A percentile compares a stretch with the other conserved stretches of the same genome.
These are phyloP conservation scores for Eumaeus atala DNA, from an alignment of 1,140 invertebrate species.

Conservation along the genomic window DNA sequence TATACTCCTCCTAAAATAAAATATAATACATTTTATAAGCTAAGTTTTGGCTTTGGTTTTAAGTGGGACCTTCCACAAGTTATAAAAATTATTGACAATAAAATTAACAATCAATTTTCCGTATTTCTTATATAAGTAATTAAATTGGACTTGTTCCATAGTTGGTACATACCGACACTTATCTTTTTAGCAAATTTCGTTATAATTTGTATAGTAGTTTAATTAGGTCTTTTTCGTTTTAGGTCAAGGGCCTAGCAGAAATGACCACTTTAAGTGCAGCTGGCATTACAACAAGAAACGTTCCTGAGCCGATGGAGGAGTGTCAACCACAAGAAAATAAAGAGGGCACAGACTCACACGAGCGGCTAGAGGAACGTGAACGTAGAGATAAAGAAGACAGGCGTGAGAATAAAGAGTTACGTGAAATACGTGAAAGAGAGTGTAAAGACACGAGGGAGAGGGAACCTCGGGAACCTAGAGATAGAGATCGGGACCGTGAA, in stretches of 20 bases:
- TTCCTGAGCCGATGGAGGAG: constrained; percentile 67
- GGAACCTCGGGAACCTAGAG: constrained; percentile 43
- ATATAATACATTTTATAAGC: too few relatives aligned
- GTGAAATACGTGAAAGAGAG: constrained; percentile 52
- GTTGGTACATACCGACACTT: too few relatives aligned
- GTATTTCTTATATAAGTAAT: too few relatives aligned
- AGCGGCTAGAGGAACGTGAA: constrained; percentile 47
- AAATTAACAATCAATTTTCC: too few relatives aligned
- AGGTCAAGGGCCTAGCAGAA: constrained; percentile 92
- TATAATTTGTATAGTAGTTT: not conserved
- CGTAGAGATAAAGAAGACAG: constrained; percentile 53
- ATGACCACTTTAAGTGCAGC: constrained; percentile 87
- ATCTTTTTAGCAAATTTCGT: too few relatives aligned
- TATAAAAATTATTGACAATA: too few relatives aligned
- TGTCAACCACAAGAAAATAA: constrained; percentile 50
- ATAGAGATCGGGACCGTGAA: constrained; percentile 42
- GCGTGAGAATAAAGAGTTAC: constrained; percentile 45
- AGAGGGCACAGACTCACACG: constrained; percentile 46
- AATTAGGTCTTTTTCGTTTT: not conserved
- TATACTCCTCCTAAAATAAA: too few relatives aligned
- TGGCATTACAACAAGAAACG: constrained; percentile 62
- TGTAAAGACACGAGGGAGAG: constrained; percentile 47
- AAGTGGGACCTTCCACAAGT: too few relatives aligned
- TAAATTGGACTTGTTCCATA: too few relatives aligned
- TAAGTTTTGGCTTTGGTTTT: too few relatives aligned